phyloP scores from a whole-genome alignment of 2,113 vertebrate genomes.

The Sterna hirundo region DNA sequence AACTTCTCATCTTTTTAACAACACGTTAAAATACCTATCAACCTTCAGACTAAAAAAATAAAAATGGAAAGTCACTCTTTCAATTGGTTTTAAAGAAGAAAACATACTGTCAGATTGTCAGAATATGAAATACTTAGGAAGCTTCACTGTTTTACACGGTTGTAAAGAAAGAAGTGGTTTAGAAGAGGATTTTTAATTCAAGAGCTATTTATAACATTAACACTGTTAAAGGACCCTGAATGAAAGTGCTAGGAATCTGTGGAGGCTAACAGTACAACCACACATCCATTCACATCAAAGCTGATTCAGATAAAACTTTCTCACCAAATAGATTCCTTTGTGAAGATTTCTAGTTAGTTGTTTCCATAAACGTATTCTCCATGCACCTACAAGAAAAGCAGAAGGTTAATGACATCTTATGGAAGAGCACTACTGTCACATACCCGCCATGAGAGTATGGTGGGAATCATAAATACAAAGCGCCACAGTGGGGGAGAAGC shows the following conservation, averaged over 20 bases:
- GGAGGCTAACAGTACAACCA: neutral
- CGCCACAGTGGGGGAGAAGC: rapidly evolving
- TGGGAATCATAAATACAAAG: neutral
- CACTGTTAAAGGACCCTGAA: neutral
- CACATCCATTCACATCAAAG: neutral
- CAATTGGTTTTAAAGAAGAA: neutral
- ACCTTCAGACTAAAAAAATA: neutral
- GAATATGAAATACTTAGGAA: neutral
- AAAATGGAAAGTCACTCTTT: neutral
- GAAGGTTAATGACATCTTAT: neutral
- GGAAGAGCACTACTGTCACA: neutral
- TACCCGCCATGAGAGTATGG: rapidly evolving
- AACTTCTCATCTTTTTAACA: neutral
- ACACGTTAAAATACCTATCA: neutral
- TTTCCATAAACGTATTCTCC: neutral
- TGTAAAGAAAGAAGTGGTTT: neutral
- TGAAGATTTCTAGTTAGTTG: neutral
- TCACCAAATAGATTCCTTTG: slow-evolving; percentile 14
- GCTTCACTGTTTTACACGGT: neutral
- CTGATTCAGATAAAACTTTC: neutral
- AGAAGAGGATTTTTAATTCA: neutral
- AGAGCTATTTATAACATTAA: neutral
- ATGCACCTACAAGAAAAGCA: neutral
- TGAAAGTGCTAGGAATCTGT: neutral
- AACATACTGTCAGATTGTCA: neutral